These are phyloP conservation scores for Microtus oregoni DNA, from an alignment of 2,113 vertebrate genomes.

Conservation along the genomic window DNA sequence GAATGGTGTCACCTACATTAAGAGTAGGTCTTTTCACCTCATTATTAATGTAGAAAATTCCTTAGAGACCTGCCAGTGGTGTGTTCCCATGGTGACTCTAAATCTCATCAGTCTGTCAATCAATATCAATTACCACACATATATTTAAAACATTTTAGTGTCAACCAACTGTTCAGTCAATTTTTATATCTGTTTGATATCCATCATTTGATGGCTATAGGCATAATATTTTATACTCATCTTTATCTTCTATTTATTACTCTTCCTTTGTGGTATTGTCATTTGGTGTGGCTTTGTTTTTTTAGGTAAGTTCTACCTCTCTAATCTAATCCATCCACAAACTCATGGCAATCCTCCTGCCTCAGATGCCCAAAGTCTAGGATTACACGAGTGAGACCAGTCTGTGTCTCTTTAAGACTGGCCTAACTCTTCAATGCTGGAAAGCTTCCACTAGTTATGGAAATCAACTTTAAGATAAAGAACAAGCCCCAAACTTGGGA, in stretches of 20 bases:
- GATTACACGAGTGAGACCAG: not conserved
- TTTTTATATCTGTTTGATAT: not conserved
- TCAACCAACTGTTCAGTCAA: not conserved
- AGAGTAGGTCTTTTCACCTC: not conserved
- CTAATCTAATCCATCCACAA: not conserved
- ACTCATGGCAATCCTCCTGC: not conserved
- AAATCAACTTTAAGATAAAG: constrained; percentile 5
- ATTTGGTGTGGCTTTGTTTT: not conserved
- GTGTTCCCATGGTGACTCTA: not conserved
- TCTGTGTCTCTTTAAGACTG: not conserved
- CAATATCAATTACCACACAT: not conserved
- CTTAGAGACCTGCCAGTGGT: not conserved
- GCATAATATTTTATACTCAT: constrained; percentile 16
- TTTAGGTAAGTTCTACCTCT: not conserved
- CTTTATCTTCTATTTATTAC: not conserved
- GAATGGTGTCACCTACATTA: not conserved
- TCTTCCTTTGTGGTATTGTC: not conserved
- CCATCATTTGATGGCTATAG: not conserved
- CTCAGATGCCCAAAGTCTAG: not conserved
- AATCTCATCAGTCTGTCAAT: not conserved
- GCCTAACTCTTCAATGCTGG: not conserved
- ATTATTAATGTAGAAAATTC: not conserved
- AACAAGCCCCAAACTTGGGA: not conserved
- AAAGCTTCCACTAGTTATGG: not conserved
- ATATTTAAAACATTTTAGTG: not conserved